Evolutionary conservation across 1,140 invertebrate species (phyloP).

Genomic region (Eriosoma lanigerum): DNA sequence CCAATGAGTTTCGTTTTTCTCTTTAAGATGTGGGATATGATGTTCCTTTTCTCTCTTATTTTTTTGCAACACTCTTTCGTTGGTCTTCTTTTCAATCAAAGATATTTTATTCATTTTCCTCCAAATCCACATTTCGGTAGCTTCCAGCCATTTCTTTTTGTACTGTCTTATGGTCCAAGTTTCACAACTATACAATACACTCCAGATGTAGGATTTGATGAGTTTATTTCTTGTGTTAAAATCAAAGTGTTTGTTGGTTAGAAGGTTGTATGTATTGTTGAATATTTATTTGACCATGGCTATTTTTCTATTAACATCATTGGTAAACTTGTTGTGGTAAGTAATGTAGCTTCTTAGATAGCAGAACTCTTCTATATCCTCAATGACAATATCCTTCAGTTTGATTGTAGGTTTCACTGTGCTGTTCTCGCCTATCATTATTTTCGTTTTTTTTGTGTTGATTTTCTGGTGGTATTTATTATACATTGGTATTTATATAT

Average conservation of each 20-base stretch:
- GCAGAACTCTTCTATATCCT: slow-evolving; percentile 31
- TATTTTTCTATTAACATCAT: too few relatives aligned
- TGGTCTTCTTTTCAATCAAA: too few relatives aligned
- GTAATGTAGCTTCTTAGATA: slow-evolving; percentile 34
- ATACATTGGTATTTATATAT: too few relatives aligned
- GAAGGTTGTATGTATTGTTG: slow-evolving; percentile 13
- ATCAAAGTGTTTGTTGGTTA: slow-evolving; percentile 36
- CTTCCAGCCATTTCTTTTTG: too few relatives aligned
- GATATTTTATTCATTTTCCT: too few relatives aligned
- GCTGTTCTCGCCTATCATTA: slow-evolving; percentile 29
- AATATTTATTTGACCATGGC: slow-evolving; percentile 35
- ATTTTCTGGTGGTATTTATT: slow-evolving; percentile 38
- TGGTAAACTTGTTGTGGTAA: slow-evolving; percentile 27
- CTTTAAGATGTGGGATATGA: too few relatives aligned
- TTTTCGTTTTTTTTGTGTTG: slow-evolving; percentile 47
- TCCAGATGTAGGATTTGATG: slow-evolving; percentile 2
- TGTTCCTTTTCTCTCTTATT: too few relatives aligned
- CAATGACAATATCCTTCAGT: background rate
- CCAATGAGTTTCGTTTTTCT: too few relatives aligned
- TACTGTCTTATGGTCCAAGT: too few relatives aligned
- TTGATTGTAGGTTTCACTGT: slow-evolving; percentile 4
- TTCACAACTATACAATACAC: too few relatives aligned
- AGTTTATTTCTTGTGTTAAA: slow-evolving; percentile 42
- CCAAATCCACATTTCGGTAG: too few relatives aligned
- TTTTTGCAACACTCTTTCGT: too few relatives aligned